phyloP scores from a whole-genome alignment of 2,888 invertebrate genomes.

The Pyrgus malvae region DNA sequence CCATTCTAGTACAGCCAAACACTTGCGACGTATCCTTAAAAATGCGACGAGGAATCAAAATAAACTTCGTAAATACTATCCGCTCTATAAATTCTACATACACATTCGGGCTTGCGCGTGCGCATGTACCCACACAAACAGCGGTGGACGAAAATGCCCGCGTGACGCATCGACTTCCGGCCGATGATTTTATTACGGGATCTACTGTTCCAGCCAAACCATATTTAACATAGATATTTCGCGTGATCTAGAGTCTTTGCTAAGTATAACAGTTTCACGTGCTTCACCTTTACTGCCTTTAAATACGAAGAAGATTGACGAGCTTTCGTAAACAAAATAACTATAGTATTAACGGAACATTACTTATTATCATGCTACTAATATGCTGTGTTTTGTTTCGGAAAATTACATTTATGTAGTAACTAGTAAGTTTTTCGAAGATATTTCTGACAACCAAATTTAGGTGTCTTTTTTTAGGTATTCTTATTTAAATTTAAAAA shows the following conservation, averaged over 20 bases:
- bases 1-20: slow-evolving; percentile 33
- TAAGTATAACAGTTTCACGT: slow-evolving; percentile 16
- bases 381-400: no score
- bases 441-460: no score
- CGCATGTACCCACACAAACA: slow-evolving; percentile 62
- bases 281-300: not conserved
- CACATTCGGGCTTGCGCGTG: slow-evolving; percentile 43
- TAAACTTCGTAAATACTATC: slow-evolving; percentile 44
- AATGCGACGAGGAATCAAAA: slow-evolving; percentile 27
- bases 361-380: no score
- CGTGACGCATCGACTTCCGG: slow-evolving; percentile 80
- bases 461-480: no score
- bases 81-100: slow-evolving; percentile 45
- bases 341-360: not conserved
- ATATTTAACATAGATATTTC: slow-evolving; percentile 32
- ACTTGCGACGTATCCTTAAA: slow-evolving; percentile 34
- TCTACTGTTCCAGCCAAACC: slow-evolving; percentile 55
- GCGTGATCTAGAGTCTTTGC: slow-evolving; percentile 11
- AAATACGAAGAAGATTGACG: not conserved
- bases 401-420: no score
- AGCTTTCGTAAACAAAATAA: not conserved
- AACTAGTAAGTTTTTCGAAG: no score
- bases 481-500: no score
- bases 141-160: slow-evolving; percentile 70
- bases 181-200: slow-evolving; percentile 75